Evolutionary conservation across 2,113 vertebrate species (phyloP), one percentile per base, ranked within the genome.

Genomic region (Myrmecophaga tridactyla): DNA sequence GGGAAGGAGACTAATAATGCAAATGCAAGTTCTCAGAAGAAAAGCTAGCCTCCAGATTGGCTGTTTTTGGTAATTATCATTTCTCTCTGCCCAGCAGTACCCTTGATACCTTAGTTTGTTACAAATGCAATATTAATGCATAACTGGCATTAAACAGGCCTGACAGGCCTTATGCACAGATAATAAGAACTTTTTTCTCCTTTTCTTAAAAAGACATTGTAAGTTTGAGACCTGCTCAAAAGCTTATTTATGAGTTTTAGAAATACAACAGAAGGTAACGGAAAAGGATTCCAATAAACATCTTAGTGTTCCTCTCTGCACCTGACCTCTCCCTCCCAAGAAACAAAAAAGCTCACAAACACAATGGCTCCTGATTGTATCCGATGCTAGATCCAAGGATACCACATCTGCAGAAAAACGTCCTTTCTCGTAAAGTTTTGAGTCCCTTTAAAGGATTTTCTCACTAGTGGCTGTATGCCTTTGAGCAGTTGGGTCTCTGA

Each of bases 221-320:
- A 98, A 94, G 96, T 98, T 97, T 97, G 99, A 99, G 99, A 98
- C 99, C 99, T 96, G 99, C 99, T 99, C 99, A 98, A 97, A 98
- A 96, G 97, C 98, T 98, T 94, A 77, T 83, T 65, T n/a, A 65
- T 0, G 20, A 97, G 89, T 98, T 97, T 96, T 95, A 98, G 98
- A 98, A 97, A 97, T 89, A 98, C 88, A 97, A 98, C 95, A 95
- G 88, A 95, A 92, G 75, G 86, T 87, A 97, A 97, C 90, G 98
- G 96, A 96, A 97, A 97, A 97, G 70, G 96, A 12, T 93, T 95
- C 86, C 48, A 94, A 96, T 94, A 76, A 97, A 97, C 89, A 96
- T 48, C 10, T 20, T 87, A 94, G 95, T 95, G 88, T 62, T 86
- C 94, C 89, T 90, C 86, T 89, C 73, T 91, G 94, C 63, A 67